Evolutionary conservation across 1,140 invertebrate species (phyloP).

Genomic region (Drosophila paulistorum): DNA sequence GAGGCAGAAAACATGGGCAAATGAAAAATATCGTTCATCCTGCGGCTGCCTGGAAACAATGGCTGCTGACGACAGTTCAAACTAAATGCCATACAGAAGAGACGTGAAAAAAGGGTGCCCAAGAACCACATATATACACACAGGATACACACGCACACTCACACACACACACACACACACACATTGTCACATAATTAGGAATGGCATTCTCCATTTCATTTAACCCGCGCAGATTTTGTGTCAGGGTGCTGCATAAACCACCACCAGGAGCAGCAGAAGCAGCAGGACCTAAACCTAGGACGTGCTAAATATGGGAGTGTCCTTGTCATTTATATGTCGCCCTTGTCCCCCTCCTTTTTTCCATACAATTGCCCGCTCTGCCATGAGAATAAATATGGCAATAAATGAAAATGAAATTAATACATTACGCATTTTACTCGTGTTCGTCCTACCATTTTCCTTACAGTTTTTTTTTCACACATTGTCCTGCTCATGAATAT

Average conservation of each 20-base stretch:
- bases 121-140: slow-evolving; percentile 9
- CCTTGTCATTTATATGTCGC: slow-evolving; percentile 82
- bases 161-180: slow-evolving; percentile 5
- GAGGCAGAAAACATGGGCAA: slow-evolving; percentile 60
- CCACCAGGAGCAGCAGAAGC: slow-evolving; percentile 28
- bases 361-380: slow-evolving; percentile 45
- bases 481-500: slow-evolving; percentile 75
- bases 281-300: slow-evolving; percentile 47
- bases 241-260: slow-evolving; percentile 60
- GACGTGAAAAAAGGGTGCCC: slow-evolving; percentile 59
- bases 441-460: slow-evolving; percentile 23
- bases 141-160: slow-evolving; percentile 26
- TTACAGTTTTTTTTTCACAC: slow-evolving; percentile 56
- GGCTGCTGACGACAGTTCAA: slow-evolving; percentile 76
- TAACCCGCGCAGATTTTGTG: slow-evolving; percentile 62
- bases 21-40: slow-evolving; percentile 59
- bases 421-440: slow-evolving; percentile 61
- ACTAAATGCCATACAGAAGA: slow-evolving; percentile 51
- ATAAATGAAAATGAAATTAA: slow-evolving; percentile 82
- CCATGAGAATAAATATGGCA: slow-evolving; percentile 71
- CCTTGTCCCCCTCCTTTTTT: slow-evolving; percentile 43
- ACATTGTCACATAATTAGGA: slow-evolving; percentile 70
- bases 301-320: slow-evolving; percentile 83
- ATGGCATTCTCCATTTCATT: slow-evolving; percentile 82
- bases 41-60: slow-evolving; percentile 70